These are phyloP conservation scores for Salarias fasciatus DNA, from an alignment of 2,797 vertebrate species.

Conservation along the genomic window DNA sequence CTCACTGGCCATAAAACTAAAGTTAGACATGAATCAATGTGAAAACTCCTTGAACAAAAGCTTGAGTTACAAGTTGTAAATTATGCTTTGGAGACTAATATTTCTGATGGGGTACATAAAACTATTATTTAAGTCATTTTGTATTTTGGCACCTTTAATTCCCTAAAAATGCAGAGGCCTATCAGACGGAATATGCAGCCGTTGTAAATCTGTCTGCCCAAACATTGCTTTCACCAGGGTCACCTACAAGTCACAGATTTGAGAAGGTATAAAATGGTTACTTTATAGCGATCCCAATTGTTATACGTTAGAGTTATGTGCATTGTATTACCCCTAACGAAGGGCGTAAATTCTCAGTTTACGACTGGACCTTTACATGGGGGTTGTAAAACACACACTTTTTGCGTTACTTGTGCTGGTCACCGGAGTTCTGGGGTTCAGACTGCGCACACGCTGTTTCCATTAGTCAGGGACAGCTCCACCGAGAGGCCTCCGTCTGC, in stretches of 20 bases:
- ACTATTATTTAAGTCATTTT: slow-evolving; percentile 83
- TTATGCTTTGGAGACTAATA: slow-evolving; percentile 82
- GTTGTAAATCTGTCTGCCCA: slow-evolving; percentile 82
- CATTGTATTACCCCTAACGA: slow-evolving; percentile 89
- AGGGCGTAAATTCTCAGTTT: slow-evolving; percentile 87
- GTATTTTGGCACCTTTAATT: slow-evolving; percentile 86
- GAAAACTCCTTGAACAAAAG: slow-evolving; percentile 70
- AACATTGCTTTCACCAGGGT: slow-evolving; percentile 78
- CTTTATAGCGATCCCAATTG: slow-evolving; percentile 88
- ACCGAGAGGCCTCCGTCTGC: slow-evolving; percentile 70
- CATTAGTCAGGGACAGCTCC: slow-evolving; percentile 82
- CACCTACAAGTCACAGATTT: slow-evolving; percentile 84
- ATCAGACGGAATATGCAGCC: slow-evolving; percentile 73
- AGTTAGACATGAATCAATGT: slow-evolving; percentile 74
- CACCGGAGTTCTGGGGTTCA: slow-evolving; percentile 79
- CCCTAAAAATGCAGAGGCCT: slow-evolving; percentile 77
- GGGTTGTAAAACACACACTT: slow-evolving; percentile 86
- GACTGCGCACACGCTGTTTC: slow-evolving; percentile 81
- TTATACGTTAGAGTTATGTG: slow-evolving; percentile 87
- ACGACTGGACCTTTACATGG: slow-evolving; percentile 83
- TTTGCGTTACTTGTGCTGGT: slow-evolving; percentile 84
- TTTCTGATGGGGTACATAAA: slow-evolving; percentile 78
- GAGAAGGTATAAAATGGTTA: slow-evolving; percentile 84
- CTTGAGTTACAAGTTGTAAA: slow-evolving; percentile 80
- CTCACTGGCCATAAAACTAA: slow-evolving; percentile 72